Conservation (phyloP, 2,797 vertebrate genomes). For the Pagetopsis macropterus region DNA sequence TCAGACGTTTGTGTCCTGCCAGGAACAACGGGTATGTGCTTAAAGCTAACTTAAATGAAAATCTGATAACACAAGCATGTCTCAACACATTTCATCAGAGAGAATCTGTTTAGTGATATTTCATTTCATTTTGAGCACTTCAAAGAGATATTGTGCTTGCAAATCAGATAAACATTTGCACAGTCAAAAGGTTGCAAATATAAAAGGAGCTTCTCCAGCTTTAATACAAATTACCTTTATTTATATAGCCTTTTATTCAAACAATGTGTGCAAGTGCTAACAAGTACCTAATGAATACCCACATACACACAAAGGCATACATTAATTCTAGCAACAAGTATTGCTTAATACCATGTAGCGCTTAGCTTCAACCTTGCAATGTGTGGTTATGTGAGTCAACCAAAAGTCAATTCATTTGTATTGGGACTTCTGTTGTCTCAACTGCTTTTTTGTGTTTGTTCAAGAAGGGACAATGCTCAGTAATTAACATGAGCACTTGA, state of each 20-base stretch:
- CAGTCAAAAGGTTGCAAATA: conserved; percentile 2
- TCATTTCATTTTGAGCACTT: not conserved
- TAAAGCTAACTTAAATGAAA: conserved; percentile 12
- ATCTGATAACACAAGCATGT: not conserved
- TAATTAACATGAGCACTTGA: no score
- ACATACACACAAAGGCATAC: no score
- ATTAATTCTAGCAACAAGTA: no score
- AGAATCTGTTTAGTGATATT: not conserved
- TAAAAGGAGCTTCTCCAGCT: conserved; percentile 6
- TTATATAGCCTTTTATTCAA: not conserved
- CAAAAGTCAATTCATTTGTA: no score
- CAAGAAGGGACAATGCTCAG: no score
- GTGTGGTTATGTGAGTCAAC: no score
- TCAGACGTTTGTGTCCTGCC: conserved; percentile 99
- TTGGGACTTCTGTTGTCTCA: no score
- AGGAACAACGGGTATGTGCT: conserved; percentile 94
- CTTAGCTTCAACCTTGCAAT: no score
- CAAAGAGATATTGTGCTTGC: not conserved
- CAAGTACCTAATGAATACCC: no score
- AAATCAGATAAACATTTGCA: conserved; percentile 1
- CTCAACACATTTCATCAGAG: not conserved
- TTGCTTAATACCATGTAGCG: no score
- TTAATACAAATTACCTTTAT: not conserved
- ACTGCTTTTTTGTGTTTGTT: no score
- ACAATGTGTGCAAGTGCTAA: no score